phyloP scores from a whole-genome alignment of 1,140 invertebrate species.

The Ips typographus region DNA sequence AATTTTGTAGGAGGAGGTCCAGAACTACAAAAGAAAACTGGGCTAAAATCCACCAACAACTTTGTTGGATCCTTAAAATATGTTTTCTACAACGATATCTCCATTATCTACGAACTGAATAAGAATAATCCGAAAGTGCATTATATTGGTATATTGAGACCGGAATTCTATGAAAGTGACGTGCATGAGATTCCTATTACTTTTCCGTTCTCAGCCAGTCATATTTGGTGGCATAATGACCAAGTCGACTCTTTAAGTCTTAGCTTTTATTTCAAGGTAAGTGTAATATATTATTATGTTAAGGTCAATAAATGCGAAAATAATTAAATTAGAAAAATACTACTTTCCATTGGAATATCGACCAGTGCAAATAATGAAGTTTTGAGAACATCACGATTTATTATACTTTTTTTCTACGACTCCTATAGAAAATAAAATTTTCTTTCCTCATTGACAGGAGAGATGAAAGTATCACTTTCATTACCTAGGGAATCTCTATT shows the following conservation, averaged over 20 bases:
- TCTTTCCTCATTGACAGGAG: no score
- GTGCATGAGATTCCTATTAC: conserved; percentile 89
- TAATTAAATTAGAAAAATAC: no score
- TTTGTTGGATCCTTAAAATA: conserved; percentile 85
- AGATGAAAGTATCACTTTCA: no score
- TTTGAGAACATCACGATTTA: no score
- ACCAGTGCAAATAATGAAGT: no score
- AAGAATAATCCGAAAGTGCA: conserved; percentile 78
- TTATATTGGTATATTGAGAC: conserved; percentile 68
- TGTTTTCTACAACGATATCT: conserved; percentile 90
- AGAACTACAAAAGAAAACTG: conserved; percentile 72
- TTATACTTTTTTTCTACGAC: no score
- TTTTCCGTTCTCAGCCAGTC: conserved; percentile 85
- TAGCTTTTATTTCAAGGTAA: conserved; percentile 79
- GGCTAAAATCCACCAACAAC: conserved; percentile 72
- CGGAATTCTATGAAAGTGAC: conserved; percentile 80
- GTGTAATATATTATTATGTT: not conserved
- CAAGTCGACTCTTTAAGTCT: conserved; percentile 71
- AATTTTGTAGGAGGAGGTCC: conserved; percentile 61
- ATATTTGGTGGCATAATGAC: conserved; percentile 81
- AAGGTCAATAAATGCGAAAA: no score
- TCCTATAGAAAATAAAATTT: no score
- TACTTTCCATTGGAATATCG: no score
- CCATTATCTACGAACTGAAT: conserved; percentile 84
- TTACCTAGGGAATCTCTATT: no score